These are phyloP conservation scores for Tiliacea aurago DNA, from an alignment of 2,888 invertebrate species.

Conservation along the genomic window DNA sequence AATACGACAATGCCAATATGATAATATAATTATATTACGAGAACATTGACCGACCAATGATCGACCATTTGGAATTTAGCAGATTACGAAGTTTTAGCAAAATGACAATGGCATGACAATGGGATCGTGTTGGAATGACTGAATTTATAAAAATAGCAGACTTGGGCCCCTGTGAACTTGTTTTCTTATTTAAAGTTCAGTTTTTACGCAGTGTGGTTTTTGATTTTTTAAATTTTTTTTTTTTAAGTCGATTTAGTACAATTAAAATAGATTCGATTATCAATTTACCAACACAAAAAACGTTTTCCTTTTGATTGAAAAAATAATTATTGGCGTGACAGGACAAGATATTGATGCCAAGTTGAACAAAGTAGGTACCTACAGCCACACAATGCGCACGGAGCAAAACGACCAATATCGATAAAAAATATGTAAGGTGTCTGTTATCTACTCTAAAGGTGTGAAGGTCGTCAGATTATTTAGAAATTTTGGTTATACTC, in stretches of 20 bases:
- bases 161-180: too few species aligned
- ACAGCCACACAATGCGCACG: conserved; percentile 26
- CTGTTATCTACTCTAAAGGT: conserved; percentile 3
- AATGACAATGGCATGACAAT: too few species aligned
- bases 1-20: too few species aligned
- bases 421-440: conserved; percentile 44
- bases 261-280: background rate
- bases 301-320: background rate
- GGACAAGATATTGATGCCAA: conserved; percentile 5
- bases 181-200: too few species aligned
- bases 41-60: too few species aligned
- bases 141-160: too few species aligned
- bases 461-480: conserved; percentile 25
- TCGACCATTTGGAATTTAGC: too few species aligned
- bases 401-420: background rate
- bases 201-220: too few species aligned
- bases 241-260: background rate
- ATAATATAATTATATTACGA: too few species aligned
- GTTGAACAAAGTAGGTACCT: background rate
- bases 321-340: conserved; percentile 11
- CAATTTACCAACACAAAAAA: conserved; percentile 1
- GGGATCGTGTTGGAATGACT: too few species aligned
- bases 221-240: too few species aligned
- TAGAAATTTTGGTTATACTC: background rate
- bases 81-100: too few species aligned